A percentile compares a stretch with the other conserved stretches of the same genome.
Conservation (phyloP, 2,797 vertebrate species). For the Enteromius trimaculatus region DNA sequence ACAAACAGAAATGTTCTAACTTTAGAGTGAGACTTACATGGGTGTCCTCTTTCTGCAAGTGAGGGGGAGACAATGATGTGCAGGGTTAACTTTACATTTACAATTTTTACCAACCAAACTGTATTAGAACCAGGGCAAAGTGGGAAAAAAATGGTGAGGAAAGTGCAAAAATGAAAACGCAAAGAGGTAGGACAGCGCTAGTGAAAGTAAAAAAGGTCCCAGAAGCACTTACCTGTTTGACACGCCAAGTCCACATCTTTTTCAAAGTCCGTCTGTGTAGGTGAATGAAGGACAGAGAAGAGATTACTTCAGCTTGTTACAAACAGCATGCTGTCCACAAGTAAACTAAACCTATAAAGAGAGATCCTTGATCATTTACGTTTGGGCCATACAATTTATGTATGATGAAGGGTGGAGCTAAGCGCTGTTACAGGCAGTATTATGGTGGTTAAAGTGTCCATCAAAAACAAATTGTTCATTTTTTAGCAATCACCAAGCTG, state of each 20-base stretch:
- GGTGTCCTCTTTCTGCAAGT: slow-evolving; percentile 84
- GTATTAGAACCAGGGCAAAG: slow-evolving; percentile 49
- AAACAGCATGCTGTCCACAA: neutral
- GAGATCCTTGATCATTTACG: neutral
- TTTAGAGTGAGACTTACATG: slow-evolving; percentile 79
- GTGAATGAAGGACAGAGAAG: slow-evolving; percentile 65
- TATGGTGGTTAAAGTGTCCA: slow-evolving; percentile 21
- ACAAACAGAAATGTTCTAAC: neutral
- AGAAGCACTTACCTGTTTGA: slow-evolving; percentile 89
- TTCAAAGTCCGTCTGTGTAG: slow-evolving; percentile 97
- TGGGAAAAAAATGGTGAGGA: slow-evolving; percentile 22
- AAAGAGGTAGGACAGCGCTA: neutral
- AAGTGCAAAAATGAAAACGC: slow-evolving; percentile 41
- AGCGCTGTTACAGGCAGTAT: slow-evolving; percentile 9
- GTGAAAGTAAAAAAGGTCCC: slow-evolving; percentile 28
- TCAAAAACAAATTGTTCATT: slow-evolving; percentile 2
- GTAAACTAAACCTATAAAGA: neutral
- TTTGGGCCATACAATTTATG: slow-evolving; percentile 4
- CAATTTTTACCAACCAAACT: slow-evolving; percentile 53
- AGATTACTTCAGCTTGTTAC: slow-evolving; percentile 48
- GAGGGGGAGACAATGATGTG: slow-evolving; percentile 68
- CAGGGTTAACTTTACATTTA: slow-evolving; percentile 68
- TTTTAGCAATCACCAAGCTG: slow-evolving; percentile 32
- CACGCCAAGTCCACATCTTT: slow-evolving; percentile 99
- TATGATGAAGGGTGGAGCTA: slow-evolving; percentile 35